phyloP scores from a whole-genome alignment of 2,113 vertebrate species.

The Sceloporus tristichus region DNA sequence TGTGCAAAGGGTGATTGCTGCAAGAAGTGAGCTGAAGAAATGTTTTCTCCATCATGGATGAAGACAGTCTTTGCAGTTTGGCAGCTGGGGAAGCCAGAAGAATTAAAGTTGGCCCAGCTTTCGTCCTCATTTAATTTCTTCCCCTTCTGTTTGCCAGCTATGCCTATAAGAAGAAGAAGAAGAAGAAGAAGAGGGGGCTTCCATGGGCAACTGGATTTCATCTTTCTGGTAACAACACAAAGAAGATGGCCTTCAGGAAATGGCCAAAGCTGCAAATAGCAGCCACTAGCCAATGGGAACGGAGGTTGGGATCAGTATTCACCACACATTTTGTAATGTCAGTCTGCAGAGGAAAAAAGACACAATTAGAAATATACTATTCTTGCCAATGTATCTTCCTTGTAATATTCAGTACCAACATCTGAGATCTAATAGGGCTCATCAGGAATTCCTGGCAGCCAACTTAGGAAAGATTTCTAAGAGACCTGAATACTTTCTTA shows the following conservation, averaged over 20 bases:
- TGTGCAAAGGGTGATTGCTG: slow-evolving; percentile 37
- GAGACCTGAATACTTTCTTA: no score
- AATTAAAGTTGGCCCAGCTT: background rate
- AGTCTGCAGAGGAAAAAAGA: slow-evolving; percentile 72
- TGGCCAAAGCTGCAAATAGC: slow-evolving; percentile 86
- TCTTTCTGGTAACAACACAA: slow-evolving; percentile 91
- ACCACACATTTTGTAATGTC: slow-evolving; percentile 95
- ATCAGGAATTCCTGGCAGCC: background rate
- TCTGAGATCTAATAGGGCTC: background rate
- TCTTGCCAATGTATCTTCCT: background rate
- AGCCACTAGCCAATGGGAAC: slow-evolving; percentile 91
- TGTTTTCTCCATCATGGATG: background rate
- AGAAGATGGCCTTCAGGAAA: slow-evolving; percentile 90
- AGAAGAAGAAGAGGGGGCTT: slow-evolving; percentile 46
- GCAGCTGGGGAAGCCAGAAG: slow-evolving; percentile 29
- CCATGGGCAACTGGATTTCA: slow-evolving; percentile 64
- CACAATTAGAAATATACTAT: background rate
- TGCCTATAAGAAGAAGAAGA: slow-evolving; percentile 54
- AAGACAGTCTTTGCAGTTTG: slow-evolving; percentile 6
- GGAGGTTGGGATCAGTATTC: slow-evolving; percentile 87
- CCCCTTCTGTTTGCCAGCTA: slow-evolving; percentile 43
- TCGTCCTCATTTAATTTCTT: slow-evolving; percentile 50
- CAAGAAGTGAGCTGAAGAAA: slow-evolving; percentile 15
- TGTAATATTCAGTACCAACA: background rate
- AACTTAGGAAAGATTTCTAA: background rate